A percentile compares a stretch with the other conserved stretches of the same genome.
These are phyloP conservation scores for Acipenser oxyrinchus DNA, from an alignment of 2,797 vertebrate species.

Conservation along the genomic window DNA sequence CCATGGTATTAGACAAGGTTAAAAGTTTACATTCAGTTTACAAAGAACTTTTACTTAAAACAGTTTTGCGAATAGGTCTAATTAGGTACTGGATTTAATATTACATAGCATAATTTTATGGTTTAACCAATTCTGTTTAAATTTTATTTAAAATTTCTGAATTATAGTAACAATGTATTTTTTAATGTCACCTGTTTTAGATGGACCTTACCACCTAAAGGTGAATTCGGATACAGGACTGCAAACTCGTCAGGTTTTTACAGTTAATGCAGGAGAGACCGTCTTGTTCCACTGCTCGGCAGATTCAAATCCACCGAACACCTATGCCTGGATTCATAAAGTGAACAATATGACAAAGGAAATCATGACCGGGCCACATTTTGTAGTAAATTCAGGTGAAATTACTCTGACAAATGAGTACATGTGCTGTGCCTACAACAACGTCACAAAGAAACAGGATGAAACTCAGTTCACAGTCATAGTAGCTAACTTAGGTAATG, in stretches of 20 bases:
- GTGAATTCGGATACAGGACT: conserved; percentile 82
- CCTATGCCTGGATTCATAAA: conserved; percentile 79
- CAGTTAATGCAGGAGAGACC: conserved; percentile 77
- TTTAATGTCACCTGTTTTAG: conserved; percentile 45
- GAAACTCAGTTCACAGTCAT: conserved; percentile 82
- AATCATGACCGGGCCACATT: conserved; percentile 71
- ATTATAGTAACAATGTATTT: background rate
- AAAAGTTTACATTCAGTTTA: background rate
- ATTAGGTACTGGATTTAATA: too few species aligned
- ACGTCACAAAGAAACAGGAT: conserved; percentile 73
- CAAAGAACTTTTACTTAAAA: background rate
- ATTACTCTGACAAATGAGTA: conserved; percentile 73
- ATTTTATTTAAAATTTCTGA: too few species aligned
- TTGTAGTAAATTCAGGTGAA: conserved; percentile 68
- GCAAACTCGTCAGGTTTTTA: conserved; percentile 79
- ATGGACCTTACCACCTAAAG: conserved; percentile 87
- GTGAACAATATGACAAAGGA: conserved; percentile 66
- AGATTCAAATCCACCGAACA: conserved; percentile 91
- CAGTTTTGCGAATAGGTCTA: too few species aligned
- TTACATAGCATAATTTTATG: too few species aligned
- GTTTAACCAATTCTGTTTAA: too few species aligned
- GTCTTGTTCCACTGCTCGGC: conserved; percentile 83
- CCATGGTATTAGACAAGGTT: background rate
- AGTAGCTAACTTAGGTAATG: conserved; percentile 73
- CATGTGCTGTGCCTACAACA: conserved; percentile 85